A percentile compares a stretch with the other conserved stretches of the same genome.
Conservation (phyloP, 2,797 vertebrate genomes). For the Protosalanx chinensis region DNA sequence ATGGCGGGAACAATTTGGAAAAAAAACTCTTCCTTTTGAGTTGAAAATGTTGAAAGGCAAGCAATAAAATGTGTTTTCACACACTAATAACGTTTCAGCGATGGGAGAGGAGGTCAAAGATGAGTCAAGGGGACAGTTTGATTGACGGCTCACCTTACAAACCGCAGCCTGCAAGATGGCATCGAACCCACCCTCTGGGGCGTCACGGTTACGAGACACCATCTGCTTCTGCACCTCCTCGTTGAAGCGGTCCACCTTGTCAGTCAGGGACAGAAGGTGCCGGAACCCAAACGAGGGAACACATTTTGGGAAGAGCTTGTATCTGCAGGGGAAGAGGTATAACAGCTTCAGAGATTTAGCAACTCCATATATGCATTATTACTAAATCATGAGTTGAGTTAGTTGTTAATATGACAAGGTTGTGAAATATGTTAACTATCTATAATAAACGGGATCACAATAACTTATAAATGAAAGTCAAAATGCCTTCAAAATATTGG, state of each 20-base stretch:
- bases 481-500: neutral
- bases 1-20: neutral
- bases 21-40: slow-evolving; percentile 9
- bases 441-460: neutral
- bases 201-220: slow-evolving; percentile 94
- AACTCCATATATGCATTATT: neutral
- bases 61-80: neutral
- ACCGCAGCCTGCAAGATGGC: slow-evolving; percentile 94
- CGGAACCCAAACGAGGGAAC: slow-evolving; percentile 95
- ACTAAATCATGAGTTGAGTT: neutral
- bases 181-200: slow-evolving; percentile 93
- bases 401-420: neutral
- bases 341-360: neutral
- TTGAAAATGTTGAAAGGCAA: neutral
- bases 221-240: slow-evolving; percentile 94
- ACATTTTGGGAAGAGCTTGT: slow-evolving; percentile 90
- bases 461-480: neutral
- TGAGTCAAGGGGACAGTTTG: neutral
- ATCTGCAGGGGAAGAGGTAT: slow-evolving; percentile 66
- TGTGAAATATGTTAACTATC: neutral
- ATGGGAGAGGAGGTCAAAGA: neutral
- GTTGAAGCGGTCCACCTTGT: slow-evolving; percentile 91
- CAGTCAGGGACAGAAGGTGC: slow-evolving; percentile 90
- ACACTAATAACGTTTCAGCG: neutral
- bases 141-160: slow-evolving; percentile 81